These are phyloP conservation scores for Hydrocynus forskahlii DNA, from an alignment of 2,797 vertebrate species.

Conservation along the genomic window DNA sequence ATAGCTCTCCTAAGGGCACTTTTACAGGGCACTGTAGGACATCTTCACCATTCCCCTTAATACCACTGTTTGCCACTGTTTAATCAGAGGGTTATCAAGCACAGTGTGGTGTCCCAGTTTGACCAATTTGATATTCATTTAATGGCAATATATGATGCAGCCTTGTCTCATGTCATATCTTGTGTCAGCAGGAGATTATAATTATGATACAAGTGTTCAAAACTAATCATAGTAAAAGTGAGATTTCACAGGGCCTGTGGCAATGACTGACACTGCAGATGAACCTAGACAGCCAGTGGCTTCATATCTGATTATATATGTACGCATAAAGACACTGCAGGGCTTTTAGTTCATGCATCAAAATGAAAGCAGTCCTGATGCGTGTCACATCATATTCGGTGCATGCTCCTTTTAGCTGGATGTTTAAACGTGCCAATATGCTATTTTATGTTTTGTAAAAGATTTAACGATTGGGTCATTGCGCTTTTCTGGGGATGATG, in stretches of 20 bases:
- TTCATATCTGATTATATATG: not conserved
- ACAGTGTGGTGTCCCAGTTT: not conserved
- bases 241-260: constrained; percentile 20
- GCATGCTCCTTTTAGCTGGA: not conserved
- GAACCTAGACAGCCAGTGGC: not conserved
- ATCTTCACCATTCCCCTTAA: not conserved
- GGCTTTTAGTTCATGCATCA: not conserved
- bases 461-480: not conserved
- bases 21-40: not conserved
- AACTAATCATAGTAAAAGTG: constrained; percentile 4
- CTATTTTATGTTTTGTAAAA: not conserved
- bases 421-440: not conserved
- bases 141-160: too few species aligned
- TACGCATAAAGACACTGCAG: not conserved
- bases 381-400: not conserved
- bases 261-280: not conserved
- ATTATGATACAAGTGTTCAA: not conserved
- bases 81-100: not conserved
- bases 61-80: not conserved
- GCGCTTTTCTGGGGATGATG: not conserved
- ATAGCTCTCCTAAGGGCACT: constrained; percentile 4
- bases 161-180: not conserved
- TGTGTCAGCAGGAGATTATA: not conserved
- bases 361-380: constrained; percentile 3
- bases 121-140: not conserved